Percentiles rank a stretch among this genome's conserved stretches.
Conservation (phyloP, 2,797 vertebrate genomes). For the Bryconaethiops microstoma region DNA sequence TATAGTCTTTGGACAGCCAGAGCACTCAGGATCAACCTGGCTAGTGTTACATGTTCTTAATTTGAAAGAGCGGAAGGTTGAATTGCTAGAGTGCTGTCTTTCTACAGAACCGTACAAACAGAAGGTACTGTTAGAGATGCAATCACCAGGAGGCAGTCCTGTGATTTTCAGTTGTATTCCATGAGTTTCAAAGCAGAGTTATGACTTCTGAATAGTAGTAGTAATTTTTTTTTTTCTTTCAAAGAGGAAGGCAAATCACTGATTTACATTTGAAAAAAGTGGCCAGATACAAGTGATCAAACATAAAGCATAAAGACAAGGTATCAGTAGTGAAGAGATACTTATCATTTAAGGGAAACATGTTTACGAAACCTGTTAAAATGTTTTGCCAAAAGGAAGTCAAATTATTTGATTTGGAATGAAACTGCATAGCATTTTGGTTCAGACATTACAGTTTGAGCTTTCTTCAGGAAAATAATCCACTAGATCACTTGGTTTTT, state of each 20-base stretch:
- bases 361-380: slow-evolving; percentile 88
- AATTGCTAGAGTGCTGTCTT: slow-evolving; percentile 62
- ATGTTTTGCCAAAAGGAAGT: slow-evolving; percentile 82
- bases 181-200: slow-evolving; percentile 72
- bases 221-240: slow-evolving; percentile 55
- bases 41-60: slow-evolving; percentile 73
- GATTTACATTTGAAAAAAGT: slow-evolving; percentile 75
- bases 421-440: slow-evolving; percentile 70
- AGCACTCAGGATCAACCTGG: slow-evolving; percentile 83
- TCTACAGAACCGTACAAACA: slow-evolving; percentile 52
- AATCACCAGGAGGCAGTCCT: slow-evolving; percentile 78
- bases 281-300: slow-evolving; percentile 51
- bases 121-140: slow-evolving; percentile 73
- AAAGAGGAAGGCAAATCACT: slow-evolving; percentile 51
- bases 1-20: slow-evolving; percentile 81
- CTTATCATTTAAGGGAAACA: slow-evolving; percentile 83
- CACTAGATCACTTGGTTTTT: neutral
- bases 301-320: slow-evolving; percentile 68
- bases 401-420: slow-evolving; percentile 71
- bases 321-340: slow-evolving; percentile 73
- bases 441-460: slow-evolving; percentile 43
- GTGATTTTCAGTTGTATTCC: slow-evolving; percentile 72
- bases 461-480: neutral
- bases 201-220: slow-evolving; percentile 74
- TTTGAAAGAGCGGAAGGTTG: slow-evolving; percentile 26